phyloP scores from a whole-genome alignment of 1,140 invertebrate species.

The Ctenoplectra terminalis region DNA sequence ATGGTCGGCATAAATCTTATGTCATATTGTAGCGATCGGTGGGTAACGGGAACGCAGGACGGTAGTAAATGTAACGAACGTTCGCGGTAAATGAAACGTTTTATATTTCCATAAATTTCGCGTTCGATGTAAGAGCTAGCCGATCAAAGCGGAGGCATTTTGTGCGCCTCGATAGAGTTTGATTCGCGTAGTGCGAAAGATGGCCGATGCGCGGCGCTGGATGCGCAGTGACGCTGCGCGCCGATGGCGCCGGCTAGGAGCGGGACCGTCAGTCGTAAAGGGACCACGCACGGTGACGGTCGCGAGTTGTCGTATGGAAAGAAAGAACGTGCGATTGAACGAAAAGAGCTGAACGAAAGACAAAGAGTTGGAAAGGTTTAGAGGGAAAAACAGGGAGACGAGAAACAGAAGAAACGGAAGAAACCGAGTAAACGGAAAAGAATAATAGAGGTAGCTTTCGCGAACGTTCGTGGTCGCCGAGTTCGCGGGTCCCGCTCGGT shows the following conservation, averaged over 20 bases:
- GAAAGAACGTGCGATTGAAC: constrained; percentile 33
- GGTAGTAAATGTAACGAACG: constrained; percentile 38
- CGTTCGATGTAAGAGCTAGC: neutral
- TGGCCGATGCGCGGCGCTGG: constrained; percentile 47
- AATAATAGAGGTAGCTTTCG: neutral
- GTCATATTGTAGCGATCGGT: neutral
- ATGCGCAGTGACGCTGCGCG: constrained; percentile 67
- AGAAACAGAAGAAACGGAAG: neutral
- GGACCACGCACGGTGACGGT: constrained; percentile 75
- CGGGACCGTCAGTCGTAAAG: constrained; percentile 75
- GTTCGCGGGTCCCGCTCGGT: constrained; percentile 40
- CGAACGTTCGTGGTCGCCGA: constrained; percentile 27
- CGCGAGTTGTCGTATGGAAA: constrained; percentile 35
- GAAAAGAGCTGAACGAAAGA: constrained; percentile 20
- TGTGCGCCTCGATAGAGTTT: constrained; percentile 39
- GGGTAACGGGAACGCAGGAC: neutral
- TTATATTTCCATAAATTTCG: constrained; percentile 51
- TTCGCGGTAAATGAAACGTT: constrained; percentile 39
- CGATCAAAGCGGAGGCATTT: constrained; percentile 29
- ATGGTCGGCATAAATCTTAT: constrained; percentile 29
- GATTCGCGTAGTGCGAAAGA: constrained; percentile 46
- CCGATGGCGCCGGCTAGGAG: constrained; percentile 65
- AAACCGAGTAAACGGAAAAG: too few species aligned
- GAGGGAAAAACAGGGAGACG: constrained; percentile 12
- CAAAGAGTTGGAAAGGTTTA: neutral